These are phyloP conservation scores for Drosophila arawakana DNA, from an alignment of 1,140 invertebrate species.

Conservation along the genomic window DNA sequence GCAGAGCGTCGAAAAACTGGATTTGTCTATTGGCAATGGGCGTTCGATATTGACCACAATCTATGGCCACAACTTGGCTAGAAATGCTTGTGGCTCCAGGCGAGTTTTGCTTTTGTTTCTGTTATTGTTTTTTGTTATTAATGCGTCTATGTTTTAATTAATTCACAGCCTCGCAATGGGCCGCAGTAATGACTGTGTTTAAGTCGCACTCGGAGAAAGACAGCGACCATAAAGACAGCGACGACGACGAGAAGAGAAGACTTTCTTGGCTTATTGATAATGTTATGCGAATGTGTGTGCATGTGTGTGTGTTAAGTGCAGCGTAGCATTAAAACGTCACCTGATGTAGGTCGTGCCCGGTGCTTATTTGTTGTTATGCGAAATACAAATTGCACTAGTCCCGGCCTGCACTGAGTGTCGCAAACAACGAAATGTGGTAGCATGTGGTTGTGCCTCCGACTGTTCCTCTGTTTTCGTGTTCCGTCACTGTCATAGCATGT, in stretches of 20 bases:
- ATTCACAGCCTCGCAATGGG: conserved; percentile 66
- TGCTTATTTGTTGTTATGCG: conserved; percentile 80
- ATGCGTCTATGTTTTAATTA: conserved; percentile 80
- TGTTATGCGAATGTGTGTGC: conserved; percentile 24
- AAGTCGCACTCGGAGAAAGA: conserved; percentile 47
- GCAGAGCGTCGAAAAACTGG: conserved; percentile 12
- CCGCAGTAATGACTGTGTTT: conserved; percentile 68
- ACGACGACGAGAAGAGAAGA: neutral
- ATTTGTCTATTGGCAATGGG: neutral
- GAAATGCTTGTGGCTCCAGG: conserved; percentile 15
- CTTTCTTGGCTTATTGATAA: conserved; percentile 68
- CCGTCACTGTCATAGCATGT: conserved; percentile 59
- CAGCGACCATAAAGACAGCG: conserved; percentile 3
- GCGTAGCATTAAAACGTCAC: conserved; percentile 80
- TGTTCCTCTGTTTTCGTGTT: conserved; percentile 60
- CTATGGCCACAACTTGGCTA: neutral
- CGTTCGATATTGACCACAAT: conserved; percentile 13
- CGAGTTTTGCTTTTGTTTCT: neutral
- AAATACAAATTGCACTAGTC: conserved; percentile 84
- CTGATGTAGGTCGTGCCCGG: conserved; percentile 83
- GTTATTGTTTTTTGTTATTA: conserved; percentile 48
- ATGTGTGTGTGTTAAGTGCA: conserved; percentile 46
- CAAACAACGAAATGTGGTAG: conserved; percentile 61
- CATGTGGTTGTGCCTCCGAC: conserved; percentile 2
- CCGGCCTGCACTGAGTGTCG: conserved; percentile 84